Base-by-base conservation (phyloP, 2,888 invertebrate genomes). In the Erynnis tages region DNA sequence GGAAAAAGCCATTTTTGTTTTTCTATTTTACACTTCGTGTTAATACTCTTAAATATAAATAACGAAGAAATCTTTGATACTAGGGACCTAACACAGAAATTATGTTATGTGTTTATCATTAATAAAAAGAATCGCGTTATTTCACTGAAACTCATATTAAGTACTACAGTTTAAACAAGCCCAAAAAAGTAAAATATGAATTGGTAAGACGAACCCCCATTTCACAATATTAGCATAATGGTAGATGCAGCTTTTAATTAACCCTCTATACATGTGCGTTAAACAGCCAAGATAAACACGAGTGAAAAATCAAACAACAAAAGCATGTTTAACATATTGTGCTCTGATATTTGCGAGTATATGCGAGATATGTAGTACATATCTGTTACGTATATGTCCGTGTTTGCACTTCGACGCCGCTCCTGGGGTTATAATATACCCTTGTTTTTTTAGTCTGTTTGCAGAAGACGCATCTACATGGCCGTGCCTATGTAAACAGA, bases 391-490 rank as follows among this genome's bases (percentile, higher is more conserved):
- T 71, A 64, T 41, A 32, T 50, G 21, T 21, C 29, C 27, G 8
- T 50, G 50, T 63, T 57, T 62, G 58, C 53, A 47, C 58, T 57
- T 34, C 43, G 50, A 43, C 58, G 63, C 44, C 54, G 60, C 60
- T 50, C 61, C 61, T 59, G 64, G 69, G 69, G 66, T 64, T 72
- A 74, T 78, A 71, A 76, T 77, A 75, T 62, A 68, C 88, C 89
- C 86, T 81, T 88, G 86, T 88, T 89, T 89, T 88, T 89, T 87
- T 81, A 87, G 76, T 74, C 58, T 89, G 84, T 87, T 88, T 87
- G 78, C 80, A 69, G 68, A 84, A 88, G 87, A 81, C 83, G 87
- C 86, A 86, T 87, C 82, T 80, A 82, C 83, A 84, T 80, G 80
- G 76, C 73, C 78, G 75, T 61, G 79, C 83, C 83, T 88, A 79